Evolutionary conservation across 2,888 invertebrate genomes (phyloP).

Genomic region (Philaethria dido): DNA sequence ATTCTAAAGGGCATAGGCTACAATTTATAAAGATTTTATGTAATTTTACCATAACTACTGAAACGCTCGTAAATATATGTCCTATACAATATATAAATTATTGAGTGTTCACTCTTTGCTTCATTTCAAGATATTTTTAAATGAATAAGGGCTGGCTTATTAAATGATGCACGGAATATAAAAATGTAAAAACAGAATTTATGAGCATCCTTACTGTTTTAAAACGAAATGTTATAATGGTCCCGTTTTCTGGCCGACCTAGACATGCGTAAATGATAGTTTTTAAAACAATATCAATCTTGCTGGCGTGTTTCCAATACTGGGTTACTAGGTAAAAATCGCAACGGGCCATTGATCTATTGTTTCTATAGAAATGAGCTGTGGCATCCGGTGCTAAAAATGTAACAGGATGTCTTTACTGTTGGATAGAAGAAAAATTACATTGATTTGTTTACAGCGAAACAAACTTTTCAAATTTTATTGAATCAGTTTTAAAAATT

Average conservation of each 20-base stretch:
- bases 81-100: no score
- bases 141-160: neutral
- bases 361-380: conserved; percentile 42
- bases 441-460: conserved; percentile 17
- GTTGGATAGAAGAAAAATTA: conserved; percentile 25
- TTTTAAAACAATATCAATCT: conserved; percentile 32
- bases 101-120: no score
- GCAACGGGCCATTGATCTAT: conserved; percentile 37
- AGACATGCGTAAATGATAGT: conserved; percentile 19
- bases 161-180: neutral
- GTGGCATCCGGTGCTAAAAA: conserved; percentile 34
- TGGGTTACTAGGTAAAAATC: conserved; percentile 34
- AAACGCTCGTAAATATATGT: no score
- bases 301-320: conserved; percentile 34
- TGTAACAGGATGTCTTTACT: conserved; percentile 38
- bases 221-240: neutral
- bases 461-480: conserved; percentile 21
- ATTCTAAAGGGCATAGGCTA: no score
- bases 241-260: neutral
- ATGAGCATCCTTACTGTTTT: neutral
- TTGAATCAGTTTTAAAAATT: neutral
- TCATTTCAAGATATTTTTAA: no score
- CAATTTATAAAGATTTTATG: no score
- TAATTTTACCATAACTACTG: no score
- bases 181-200: neutral